Conservation (phyloP, 2,797 vertebrate species). For the Danio albolineatus region DNA sequence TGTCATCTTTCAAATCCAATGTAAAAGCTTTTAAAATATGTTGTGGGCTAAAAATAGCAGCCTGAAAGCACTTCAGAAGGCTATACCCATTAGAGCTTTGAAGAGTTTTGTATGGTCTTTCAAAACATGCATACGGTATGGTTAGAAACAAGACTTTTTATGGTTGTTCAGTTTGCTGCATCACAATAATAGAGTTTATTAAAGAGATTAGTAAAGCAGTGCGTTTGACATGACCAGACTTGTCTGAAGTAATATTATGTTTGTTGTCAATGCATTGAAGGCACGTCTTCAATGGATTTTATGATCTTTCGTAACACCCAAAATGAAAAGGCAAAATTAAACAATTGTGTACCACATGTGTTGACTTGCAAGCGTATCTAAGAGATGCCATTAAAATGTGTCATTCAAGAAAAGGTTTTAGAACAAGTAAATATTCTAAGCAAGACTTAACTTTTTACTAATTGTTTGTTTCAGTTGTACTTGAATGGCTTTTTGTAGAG, state of each 20-base stretch:
- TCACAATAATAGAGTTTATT: background rate
- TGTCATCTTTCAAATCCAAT: background rate
- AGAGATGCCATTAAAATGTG: background rate
- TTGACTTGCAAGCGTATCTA: background rate
- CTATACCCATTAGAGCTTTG: background rate
- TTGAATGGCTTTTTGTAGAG: background rate
- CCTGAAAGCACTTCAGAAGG: background rate
- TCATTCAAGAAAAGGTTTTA: background rate
- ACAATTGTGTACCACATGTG: background rate
- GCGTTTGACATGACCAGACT: conserved; percentile 17
- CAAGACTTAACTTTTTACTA: background rate
- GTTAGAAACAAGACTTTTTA: background rate
- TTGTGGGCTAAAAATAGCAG: background rate
- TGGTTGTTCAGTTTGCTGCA: background rate
- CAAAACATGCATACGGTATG: background rate
- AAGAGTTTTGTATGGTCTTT: background rate
- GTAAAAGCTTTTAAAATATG: background rate
- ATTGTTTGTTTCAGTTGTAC: background rate
- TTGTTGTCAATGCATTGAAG: conserved; percentile 1
- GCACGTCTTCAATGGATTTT: background rate
- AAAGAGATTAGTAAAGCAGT: background rate
- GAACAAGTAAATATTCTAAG: background rate
- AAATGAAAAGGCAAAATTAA: background rate
- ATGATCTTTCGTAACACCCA: conserved; percentile 29
- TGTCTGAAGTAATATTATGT: conserved; percentile 32